A percentile compares a stretch with the other conserved stretches of the same genome.
phyloP scores from a whole-genome alignment of 2,113 vertebrate species.

The Pogonocichla stellata region DNA sequence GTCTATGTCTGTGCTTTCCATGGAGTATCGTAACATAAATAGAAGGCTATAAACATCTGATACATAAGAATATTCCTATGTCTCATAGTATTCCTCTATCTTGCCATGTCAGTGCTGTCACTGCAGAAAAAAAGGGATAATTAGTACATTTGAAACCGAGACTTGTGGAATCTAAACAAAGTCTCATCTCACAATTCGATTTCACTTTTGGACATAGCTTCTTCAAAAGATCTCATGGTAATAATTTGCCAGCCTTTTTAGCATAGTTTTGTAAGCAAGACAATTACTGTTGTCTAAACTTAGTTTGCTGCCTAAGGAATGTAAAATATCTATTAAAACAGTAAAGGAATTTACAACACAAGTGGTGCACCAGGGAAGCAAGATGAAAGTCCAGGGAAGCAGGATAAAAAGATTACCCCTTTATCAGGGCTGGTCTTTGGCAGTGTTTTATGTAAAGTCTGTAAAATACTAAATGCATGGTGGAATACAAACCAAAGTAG shows the following conservation, averaged over 20 bases:
- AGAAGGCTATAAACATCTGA: constrained; percentile 9
- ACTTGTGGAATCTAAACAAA: not conserved
- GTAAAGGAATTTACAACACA: not conserved
- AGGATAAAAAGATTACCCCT: not conserved
- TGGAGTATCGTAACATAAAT: not conserved
- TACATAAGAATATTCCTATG: not conserved
- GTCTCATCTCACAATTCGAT: not conserved
- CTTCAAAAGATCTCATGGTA: not conserved
- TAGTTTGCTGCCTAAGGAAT: constrained; percentile 13
- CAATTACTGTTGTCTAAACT: not conserved
- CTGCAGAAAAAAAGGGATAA: not conserved
- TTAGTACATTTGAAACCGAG: not conserved
- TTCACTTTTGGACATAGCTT: not conserved
- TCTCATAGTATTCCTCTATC: not conserved
- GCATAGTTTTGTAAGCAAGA: not conserved
- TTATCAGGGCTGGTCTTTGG: constrained; percentile 2
- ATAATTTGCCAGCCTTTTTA: not conserved
- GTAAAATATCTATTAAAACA: not conserved
- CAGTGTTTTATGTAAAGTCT: constrained; percentile 27
- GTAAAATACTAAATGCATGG: not conserved
- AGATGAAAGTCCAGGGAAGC: constrained; percentile 42
- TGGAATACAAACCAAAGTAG: not conserved
- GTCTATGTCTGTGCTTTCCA: not conserved
- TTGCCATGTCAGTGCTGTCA: accelerated
- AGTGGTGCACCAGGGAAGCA: not conserved